phyloP scores from a whole-genome alignment of 92 coral and sea anemone genomes.

The Actinernus sp. region DNA sequence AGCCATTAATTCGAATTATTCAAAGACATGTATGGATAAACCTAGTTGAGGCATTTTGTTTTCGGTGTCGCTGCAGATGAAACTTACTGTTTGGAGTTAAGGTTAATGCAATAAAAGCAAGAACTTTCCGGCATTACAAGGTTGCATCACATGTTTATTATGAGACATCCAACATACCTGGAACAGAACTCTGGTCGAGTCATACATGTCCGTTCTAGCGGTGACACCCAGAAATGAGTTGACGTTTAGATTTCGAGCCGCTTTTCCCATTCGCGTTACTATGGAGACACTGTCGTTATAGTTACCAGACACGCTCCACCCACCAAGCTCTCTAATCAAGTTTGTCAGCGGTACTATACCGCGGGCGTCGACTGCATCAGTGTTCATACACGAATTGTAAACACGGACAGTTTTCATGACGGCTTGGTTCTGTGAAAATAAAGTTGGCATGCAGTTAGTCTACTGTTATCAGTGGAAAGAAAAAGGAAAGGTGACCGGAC shows the following conservation, averaged over 20 bases:
- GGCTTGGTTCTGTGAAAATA: constrained; percentile 42
- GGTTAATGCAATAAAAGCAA: no score
- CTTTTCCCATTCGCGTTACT: constrained; percentile 44
- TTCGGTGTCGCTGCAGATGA: no score
- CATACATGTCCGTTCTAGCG: constrained; percentile 18
- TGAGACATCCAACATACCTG: not conserved
- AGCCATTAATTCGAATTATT: no score
- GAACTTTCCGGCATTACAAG: no score
- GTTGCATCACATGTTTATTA: no score
- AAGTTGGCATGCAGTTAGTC: no score
- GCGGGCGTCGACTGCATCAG: constrained; percentile 17
- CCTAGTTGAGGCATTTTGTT: not conserved
- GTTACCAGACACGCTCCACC: constrained; percentile 57
- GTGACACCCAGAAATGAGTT: constrained; percentile 15
- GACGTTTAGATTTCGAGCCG: constrained; percentile 40
- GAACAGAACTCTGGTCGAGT: constrained; percentile 17
- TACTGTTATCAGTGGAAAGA: no score
- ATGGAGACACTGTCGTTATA: constrained; percentile 14
- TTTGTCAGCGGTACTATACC: constrained; percentile 42
- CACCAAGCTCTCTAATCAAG: constrained; percentile 54
- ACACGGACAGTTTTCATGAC: constrained; percentile 48
- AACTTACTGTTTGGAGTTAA: no score
- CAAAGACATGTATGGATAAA: no score
- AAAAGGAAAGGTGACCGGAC: no score
- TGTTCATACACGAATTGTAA: constrained; percentile 56